Conservation (phyloP, 2,888 invertebrate species). For the Scaptomyza caliginosa region DNA sequence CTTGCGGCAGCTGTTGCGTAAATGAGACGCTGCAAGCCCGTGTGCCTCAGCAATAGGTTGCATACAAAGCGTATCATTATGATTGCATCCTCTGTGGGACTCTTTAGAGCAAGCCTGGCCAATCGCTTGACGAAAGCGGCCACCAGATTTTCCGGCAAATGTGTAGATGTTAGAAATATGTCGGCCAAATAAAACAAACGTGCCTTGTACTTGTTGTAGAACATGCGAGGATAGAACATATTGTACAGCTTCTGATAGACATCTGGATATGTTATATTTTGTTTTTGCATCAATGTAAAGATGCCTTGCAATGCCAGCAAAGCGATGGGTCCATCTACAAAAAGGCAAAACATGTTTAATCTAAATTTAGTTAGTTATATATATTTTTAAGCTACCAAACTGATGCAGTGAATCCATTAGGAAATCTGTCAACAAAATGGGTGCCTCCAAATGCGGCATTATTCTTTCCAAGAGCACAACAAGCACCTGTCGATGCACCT, state of each 20-base stretch:
- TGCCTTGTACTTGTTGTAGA: constrained; percentile 94
- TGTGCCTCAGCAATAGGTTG: constrained; percentile 94
- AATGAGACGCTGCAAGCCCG: constrained; percentile 89
- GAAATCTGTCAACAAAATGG: constrained; percentile 94
- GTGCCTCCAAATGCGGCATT: constrained; percentile 91
- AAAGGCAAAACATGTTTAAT: neutral
- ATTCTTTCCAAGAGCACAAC: constrained; percentile 92
- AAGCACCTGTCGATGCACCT: constrained; percentile 91
- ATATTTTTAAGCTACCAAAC: constrained; percentile 84
- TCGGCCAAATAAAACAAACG: constrained; percentile 95
- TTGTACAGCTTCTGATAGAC: constrained; percentile 97
- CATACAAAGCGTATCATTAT: constrained; percentile 92
- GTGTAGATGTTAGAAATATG: constrained; percentile 95
- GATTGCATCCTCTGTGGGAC: constrained; percentile 91
- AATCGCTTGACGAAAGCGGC: constrained; percentile 97
- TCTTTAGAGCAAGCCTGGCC: constrained; percentile 92
- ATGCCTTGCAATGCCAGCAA: constrained; percentile 96
- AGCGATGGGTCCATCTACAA: constrained; percentile 92
- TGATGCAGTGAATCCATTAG: constrained; percentile 94
- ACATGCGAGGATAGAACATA: constrained; percentile 95
- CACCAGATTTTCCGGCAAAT: constrained; percentile 94
- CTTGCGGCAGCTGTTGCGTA: constrained; percentile 85
- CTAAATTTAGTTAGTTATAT: neutral
- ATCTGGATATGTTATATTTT: constrained; percentile 97
- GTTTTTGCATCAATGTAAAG: constrained; percentile 93